These are phyloP conservation scores for Hylaeus volcanicus DNA, from an alignment of 1,140 invertebrate genomes.

Conservation along the genomic window DNA sequence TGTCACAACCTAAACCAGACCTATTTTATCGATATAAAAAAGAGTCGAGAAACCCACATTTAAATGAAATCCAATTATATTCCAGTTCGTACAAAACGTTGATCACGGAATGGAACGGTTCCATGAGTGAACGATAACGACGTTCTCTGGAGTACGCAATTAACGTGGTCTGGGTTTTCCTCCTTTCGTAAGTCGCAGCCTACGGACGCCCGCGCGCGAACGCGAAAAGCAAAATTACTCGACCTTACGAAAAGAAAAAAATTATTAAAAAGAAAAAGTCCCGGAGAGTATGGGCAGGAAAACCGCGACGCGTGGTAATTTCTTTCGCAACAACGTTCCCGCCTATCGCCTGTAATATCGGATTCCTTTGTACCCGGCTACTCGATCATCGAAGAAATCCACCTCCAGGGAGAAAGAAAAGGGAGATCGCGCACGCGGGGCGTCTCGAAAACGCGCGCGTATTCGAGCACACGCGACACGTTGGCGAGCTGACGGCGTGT, in stretches of 20 bases:
- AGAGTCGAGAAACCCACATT: too few relatives aligned
- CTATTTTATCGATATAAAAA: too few relatives aligned
- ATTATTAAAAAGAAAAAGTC: not conserved
- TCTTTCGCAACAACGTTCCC: not conserved
- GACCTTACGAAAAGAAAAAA: not conserved
- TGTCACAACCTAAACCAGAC: too few relatives aligned
- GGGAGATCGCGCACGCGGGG: not conserved
- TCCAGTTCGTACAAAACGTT: too few relatives aligned
- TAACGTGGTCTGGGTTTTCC: not conserved
- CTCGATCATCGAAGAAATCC: conserved; percentile 3
- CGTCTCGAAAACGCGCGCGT: conserved; percentile 18
- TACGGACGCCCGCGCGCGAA: conserved; percentile 12
- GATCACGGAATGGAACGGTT: too few relatives aligned
- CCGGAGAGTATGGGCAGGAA: not conserved
- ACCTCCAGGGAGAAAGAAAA: conserved; percentile 2
- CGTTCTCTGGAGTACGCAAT: not conserved
- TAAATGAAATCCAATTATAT: too few relatives aligned
- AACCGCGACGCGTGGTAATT: not conserved
- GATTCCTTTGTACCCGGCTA: not conserved
- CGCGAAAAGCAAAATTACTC: not conserved
- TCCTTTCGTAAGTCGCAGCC: not conserved
- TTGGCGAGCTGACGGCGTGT: conserved; percentile 42
- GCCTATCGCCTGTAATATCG: not conserved
- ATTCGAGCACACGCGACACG: conserved; percentile 31
- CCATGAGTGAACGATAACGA: too few relatives aligned